phyloP scores from a whole-genome alignment of 2,797 vertebrate genomes.

The Hippoglossus hippoglossus region DNA sequence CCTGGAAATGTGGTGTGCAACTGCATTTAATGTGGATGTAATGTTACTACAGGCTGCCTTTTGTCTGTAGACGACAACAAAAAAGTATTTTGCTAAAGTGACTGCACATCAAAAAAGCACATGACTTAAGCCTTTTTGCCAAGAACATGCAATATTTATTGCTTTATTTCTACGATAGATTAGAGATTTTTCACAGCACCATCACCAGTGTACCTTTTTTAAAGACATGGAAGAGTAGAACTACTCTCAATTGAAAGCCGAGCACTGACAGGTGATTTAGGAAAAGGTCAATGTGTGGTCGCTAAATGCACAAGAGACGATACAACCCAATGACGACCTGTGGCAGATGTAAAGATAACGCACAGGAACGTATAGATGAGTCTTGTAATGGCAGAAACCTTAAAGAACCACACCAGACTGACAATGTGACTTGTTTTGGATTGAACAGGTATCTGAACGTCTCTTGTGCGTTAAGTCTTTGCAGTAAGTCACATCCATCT shows the following conservation, averaged over 20 bases:
- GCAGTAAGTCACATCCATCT: conserved; percentile 14
- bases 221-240: conserved; percentile 29
- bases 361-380: neutral
- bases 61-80: conserved; percentile 43
- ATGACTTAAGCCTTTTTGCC: conserved; percentile 71
- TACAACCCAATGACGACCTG: conserved; percentile 8
- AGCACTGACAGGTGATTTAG: conserved; percentile 11
- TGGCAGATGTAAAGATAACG: neutral
- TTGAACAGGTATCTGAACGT: conserved; percentile 16
- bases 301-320: conserved; percentile 30
- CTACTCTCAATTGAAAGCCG: conserved; percentile 6
- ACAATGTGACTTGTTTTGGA: neutral
- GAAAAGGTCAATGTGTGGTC: conserved; percentile 7
- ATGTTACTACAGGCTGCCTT: conserved; percentile 58
- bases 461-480: conserved; percentile 29
- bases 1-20: conserved; percentile 51
- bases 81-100: conserved; percentile 65
- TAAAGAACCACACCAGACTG: conserved; percentile 17
- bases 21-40: conserved; percentile 53
- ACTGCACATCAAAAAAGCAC: conserved; percentile 81
- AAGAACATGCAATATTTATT: conserved; percentile 73
- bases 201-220: conserved; percentile 59
- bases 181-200: conserved; percentile 52
- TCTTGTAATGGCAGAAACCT: conserved; percentile 35
- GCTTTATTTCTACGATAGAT: conserved; percentile 57